Evolutionary conservation across 2,888 invertebrate genomes (phyloP).

Genomic region (Hyles lineata): DNA sequence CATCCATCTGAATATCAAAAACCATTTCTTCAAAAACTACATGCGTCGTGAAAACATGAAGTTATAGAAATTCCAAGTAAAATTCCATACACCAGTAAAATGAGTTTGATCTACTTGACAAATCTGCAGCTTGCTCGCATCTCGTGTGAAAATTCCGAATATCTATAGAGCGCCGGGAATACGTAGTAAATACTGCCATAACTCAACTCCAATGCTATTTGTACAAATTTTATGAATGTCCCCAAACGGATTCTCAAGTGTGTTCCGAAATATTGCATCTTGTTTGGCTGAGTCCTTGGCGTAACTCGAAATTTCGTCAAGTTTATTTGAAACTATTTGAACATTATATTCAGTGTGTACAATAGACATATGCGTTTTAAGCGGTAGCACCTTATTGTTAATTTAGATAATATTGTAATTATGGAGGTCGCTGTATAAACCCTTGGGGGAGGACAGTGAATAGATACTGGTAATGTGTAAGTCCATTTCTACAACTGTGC

Average conservation of each 20-base stretch:
- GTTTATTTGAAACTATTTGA: neutral
- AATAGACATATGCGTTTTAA: neutral
- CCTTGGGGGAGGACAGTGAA: too few species aligned
- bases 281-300: neutral
- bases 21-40: neutral
- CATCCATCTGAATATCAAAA: neutral
- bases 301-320: neutral
- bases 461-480: too few species aligned
- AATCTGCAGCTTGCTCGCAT: slow-evolving; percentile 6
- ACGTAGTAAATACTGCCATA: neutral
- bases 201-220: neutral
- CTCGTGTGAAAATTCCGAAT: slow-evolving; percentile 8
- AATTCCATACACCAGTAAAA: neutral
- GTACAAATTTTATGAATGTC: slow-evolving; percentile 21
- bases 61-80: neutral
- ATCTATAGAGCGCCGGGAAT: neutral
- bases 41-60: neutral
- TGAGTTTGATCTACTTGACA: slow-evolving; percentile 11
- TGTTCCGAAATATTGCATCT: slow-evolving; percentile 7
- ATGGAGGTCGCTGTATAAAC: too few species aligned
- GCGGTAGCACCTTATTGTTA: too few species aligned
- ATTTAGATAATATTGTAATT: too few species aligned
- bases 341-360: neutral
- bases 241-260: neutral
- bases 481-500: too few species aligned